phyloP scores from a whole-genome alignment of 2,888 invertebrate species.

The Xestia xanthographa region DNA sequence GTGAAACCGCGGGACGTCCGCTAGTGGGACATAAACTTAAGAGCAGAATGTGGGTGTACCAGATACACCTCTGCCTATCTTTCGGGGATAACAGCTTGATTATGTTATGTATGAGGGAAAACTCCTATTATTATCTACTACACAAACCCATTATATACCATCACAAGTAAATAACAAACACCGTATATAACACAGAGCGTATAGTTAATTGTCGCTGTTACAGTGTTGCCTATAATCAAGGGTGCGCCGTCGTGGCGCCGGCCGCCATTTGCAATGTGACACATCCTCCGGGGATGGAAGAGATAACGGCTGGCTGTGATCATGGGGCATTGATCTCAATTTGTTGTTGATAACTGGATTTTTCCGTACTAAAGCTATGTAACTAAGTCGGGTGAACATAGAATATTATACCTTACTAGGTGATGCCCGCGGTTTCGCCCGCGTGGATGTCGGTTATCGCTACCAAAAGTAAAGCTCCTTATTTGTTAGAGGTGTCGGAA shows the following conservation, averaged over 20 bases:
- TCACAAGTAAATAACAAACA: slow-evolving; percentile 41
- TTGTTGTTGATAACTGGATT: slow-evolving; percentile 62
- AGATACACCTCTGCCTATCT: not conserved
- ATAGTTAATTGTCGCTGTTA: slow-evolving; percentile 67
- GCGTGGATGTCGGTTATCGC: too few relatives aligned
- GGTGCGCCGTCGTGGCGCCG: slow-evolving; percentile 72
- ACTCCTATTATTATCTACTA: slow-evolving; percentile 9
- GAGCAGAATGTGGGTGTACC: not conserved
- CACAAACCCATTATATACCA: slow-evolving; percentile 29
- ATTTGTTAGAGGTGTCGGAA: too few relatives aligned
- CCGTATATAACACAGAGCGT: slow-evolving; percentile 44
- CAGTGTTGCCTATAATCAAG: slow-evolving; percentile 71
- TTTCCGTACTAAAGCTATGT: slow-evolving; percentile 49
- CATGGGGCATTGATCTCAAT: slow-evolving; percentile 66
- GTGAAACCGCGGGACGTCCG: too few relatives aligned
- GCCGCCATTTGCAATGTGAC: slow-evolving; percentile 64
- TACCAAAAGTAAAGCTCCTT: too few relatives aligned
- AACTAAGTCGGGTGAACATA: not conserved
- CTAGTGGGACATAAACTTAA: not conserved
- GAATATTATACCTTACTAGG: not conserved
- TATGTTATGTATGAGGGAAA: not conserved
- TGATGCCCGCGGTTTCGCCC: too few relatives aligned
- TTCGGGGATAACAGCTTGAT: not conserved
- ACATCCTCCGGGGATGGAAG: slow-evolving; percentile 63
- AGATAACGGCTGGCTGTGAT: slow-evolving; percentile 60